phyloP scores from a whole-genome alignment of 2,888 invertebrate species.

The Ecliptopera silaceata region DNA sequence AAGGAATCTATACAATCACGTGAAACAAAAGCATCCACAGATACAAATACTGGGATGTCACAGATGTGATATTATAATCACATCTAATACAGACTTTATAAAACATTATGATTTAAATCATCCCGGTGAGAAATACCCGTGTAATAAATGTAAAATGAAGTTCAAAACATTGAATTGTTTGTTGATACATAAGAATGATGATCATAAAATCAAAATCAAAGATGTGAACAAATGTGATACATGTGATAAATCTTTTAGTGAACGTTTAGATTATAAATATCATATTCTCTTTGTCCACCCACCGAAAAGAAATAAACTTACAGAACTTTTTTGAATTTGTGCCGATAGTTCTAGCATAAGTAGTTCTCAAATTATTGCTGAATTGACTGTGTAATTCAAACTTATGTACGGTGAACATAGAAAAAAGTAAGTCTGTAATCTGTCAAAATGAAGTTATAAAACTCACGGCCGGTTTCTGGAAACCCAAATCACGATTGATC shows the following conservation, averaged over 20 bases:
- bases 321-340: not conserved
- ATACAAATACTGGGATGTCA: not conserved
- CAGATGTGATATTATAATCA: not conserved
- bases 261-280: slow-evolving; percentile 9
- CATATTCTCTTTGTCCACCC: slow-evolving; percentile 14
- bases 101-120: not conserved
- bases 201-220: not conserved
- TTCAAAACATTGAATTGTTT: not conserved
- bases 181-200: not conserved
- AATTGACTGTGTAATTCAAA: too few species aligned
- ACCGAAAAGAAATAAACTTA: not conserved
- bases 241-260: not conserved
- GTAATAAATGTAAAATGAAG: slow-evolving; percentile 2
- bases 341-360: too few species aligned
- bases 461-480: too few species aligned
- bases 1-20: not conserved
- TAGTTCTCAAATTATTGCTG: too few species aligned
- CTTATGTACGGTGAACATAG: too few species aligned
- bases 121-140: not conserved
- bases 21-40: not conserved
- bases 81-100: not conserved
- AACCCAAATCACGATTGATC: too few species aligned
- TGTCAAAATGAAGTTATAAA: too few species aligned
- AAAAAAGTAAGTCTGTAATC: too few species aligned
- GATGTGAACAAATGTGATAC: not conserved